Evolutionary conservation across 2,888 invertebrate genomes (phyloP), one percentile per base, ranked within the genome.

Genomic region (Cyrtodaria siliqua): DNA sequence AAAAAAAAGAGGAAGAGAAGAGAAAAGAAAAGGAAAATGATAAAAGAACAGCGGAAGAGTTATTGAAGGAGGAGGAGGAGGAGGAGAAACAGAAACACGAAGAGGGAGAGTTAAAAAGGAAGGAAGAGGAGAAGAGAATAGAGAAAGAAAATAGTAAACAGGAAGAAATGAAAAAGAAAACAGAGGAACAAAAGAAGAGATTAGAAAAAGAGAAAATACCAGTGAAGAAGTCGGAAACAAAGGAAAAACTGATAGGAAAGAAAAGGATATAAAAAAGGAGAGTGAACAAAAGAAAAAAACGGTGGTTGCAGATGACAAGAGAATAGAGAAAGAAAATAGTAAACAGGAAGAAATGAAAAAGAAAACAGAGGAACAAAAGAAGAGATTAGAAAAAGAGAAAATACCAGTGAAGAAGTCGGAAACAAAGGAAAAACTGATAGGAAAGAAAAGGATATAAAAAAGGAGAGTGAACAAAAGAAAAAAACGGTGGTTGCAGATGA

Each of bases 1-100:
- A 12, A 20, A 56, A 18, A 18, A 27, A 33, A 56, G 12, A 12
- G 29, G 12, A 29, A 18, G n/a, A 26, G 8, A 33, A 61, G 20
- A 61, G 47, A 61, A 20, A 67, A 42, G 49, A 47, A 24, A 26
- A 60, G 29, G 44, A 49, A 66, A 9, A 52, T 16, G 50, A 20
- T 33, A 60, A 62, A 49, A 60, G 52, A 77, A 67, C 61, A 55
- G 38, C 29, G 56, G 67, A 77, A 57, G 50, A 50, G 64, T 8
- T 14, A 49, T 9, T 14, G 18, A 18, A 49, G 18, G 14, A 49
- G 18, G 20, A 20, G 18, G 50, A 49, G 18, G 14, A 49, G 18
- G 50, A 49, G 18, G 20, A n/a, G 18, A 18, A 20, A 49, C 14
- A 14, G 18, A 18, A 49, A 20, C 14, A n/a, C 9, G n/a, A n/a